Evolutionary conservation across 92 coral and sea anemone genomes (phyloP).

Genomic region (Heliopora coerulea): DNA sequence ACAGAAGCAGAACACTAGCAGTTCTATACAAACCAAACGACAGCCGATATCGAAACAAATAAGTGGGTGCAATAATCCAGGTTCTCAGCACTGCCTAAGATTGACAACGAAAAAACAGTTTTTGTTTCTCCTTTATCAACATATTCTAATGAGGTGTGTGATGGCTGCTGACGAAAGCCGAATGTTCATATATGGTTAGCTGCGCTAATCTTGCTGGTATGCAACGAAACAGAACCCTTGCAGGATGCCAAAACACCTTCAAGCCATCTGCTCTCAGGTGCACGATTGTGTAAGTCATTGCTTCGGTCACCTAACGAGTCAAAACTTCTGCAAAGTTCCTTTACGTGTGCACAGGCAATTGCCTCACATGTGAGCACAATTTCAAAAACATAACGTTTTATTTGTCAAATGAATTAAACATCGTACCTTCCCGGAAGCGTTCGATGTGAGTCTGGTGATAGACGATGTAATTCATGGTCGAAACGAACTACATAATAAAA

Average conservation of each 20-base stretch:
- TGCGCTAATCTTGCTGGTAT: background rate
- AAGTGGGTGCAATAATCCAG: background rate
- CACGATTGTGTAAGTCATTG: background rate
- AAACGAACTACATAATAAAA: too few species aligned
- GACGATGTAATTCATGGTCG: too few species aligned
- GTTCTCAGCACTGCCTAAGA: background rate
- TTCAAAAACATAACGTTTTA: too few species aligned
- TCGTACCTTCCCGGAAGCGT: too few species aligned
- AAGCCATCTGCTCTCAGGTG: conserved; percentile 1
- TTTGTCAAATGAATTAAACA: too few species aligned
- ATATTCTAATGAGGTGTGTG: conserved; percentile 16
- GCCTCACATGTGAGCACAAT: too few species aligned
- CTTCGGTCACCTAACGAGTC: too few species aligned
- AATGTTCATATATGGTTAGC: conserved; percentile 3
- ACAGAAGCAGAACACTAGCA: too few species aligned
- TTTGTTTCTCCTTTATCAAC: conserved; percentile 6
- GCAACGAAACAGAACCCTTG: background rate
- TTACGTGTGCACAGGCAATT: too few species aligned
- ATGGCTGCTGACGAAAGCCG: conserved; percentile 27
- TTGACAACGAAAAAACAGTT: conserved; percentile 4
- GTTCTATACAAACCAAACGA: too few species aligned
- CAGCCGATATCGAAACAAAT: background rate
- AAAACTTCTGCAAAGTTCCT: too few species aligned
- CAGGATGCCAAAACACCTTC: background rate
- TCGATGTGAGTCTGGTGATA: too few species aligned